Evolutionary conservation across 1,140 invertebrate species (phyloP).

Genomic region (Coenobita brevimanus): DNA sequence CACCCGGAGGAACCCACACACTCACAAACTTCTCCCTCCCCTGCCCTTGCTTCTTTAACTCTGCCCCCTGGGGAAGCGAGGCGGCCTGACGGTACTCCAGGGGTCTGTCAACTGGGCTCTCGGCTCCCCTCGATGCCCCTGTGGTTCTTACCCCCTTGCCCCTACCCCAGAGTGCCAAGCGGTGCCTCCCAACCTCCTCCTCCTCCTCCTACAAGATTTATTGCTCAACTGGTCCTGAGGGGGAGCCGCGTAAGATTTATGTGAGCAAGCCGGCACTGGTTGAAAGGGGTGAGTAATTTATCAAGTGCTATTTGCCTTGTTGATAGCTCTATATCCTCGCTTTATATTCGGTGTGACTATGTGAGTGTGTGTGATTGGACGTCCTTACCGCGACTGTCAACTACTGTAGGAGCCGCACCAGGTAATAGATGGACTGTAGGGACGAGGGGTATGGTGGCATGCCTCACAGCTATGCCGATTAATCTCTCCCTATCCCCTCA

Average conservation of each 20-base stretch:
- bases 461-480: conserved; percentile 41
- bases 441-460: neutral
- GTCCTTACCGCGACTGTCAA: conserved; percentile 60
- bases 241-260: conserved; percentile 55
- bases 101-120: conserved; percentile 5
- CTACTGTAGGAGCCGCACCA: conserved; percentile 12
- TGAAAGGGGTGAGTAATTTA: conserved; percentile 66
- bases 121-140: conserved; percentile 44
- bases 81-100: conserved; percentile 1
- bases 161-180: conserved; percentile 45
- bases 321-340: conserved; percentile 63
- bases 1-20: neutral
- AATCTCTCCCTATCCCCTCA: conserved; percentile 19
- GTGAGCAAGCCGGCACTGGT: conserved; percentile 63
- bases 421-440: conserved; percentile 43
- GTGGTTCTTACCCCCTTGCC: conserved; percentile 29
- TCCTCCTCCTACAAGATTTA: conserved; percentile 65
- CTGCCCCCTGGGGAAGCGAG: neutral
- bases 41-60: neutral
- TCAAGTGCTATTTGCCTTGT: conserved; percentile 67
- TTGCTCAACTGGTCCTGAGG: conserved; percentile 52
- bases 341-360: conserved; percentile 60
- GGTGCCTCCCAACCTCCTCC: conserved; percentile 56
- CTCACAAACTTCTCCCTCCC: neutral
- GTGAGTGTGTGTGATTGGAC: conserved; percentile 53